A percentile compares a stretch with the other conserved stretches of the same genome.
phyloP scores from a whole-genome alignment of 92 coral and sea anemone genomes.

The Porites cylindrica region DNA sequence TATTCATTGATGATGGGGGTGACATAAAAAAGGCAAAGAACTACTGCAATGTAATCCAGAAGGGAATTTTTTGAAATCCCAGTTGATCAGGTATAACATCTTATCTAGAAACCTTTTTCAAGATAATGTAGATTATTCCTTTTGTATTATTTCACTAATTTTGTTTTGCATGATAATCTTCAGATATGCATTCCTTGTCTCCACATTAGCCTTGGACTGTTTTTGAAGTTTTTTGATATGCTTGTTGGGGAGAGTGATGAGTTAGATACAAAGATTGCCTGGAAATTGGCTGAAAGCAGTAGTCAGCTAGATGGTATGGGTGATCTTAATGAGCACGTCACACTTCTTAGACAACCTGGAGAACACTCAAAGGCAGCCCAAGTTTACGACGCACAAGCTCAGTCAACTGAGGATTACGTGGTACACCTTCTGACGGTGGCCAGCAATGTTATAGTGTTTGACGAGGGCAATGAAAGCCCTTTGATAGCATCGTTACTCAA shows the following conservation, averaged over 20 bases:
- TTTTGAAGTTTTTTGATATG: slow-evolving; percentile 11
- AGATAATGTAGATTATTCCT: background rate
- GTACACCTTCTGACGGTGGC: too few species aligned
- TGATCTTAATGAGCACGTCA: background rate
- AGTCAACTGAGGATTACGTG: too few species aligned
- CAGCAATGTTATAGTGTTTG: too few species aligned
- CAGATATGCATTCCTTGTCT: slow-evolving; percentile 26
- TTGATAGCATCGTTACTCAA: too few species aligned
- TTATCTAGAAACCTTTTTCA: background rate
- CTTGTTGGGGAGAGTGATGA: too few species aligned
- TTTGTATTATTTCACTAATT: background rate
- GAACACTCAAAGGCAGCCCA: too few species aligned
- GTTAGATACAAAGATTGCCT: background rate
- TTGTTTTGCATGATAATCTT: background rate
- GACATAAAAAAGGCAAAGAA: background rate
- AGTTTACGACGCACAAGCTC: too few species aligned
- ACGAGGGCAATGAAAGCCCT: too few species aligned
- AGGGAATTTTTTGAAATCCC: slow-evolving; percentile 30
- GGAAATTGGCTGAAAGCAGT: background rate
- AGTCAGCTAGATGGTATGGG: background rate
- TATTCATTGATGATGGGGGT: background rate
- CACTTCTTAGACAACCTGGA: too few species aligned
- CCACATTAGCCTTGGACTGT: slow-evolving; percentile 31
- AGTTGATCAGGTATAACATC: slow-evolving; percentile 21
- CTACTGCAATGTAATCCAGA: background rate